Base-by-base conservation (phyloP, 2,888 invertebrate species). In the Tiliacea citrago region DNA sequence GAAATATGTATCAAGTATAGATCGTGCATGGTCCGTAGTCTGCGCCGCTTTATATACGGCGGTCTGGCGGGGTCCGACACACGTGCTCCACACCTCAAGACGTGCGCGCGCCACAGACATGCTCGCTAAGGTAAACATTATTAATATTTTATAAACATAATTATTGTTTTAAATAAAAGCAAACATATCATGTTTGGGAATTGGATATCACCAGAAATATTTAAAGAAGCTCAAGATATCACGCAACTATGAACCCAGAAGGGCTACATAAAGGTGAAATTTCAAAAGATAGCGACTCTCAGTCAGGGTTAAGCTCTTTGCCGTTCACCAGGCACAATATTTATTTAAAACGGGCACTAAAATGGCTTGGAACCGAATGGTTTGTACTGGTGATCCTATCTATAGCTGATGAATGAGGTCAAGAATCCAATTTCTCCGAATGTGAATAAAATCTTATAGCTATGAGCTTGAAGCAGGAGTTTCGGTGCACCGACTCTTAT, bases 61-160 rank as follows among this genome's bases (percentile, higher is more conserved):
- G 84, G 83, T 75, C 79, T 61, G 77, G 86, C 82, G 61, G 67
- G 63, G 47, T 51, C 35, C 51, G 69, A 7, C 94, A 95, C 95
- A 94, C 93, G 95, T 94, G 94, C 91, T 90, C 81, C 81, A 79
- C 76, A 78, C 70, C 84, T 65, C 86, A 85, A 86, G 83, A 88
- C 88, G 89, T 86, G 88, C 91, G 92, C 93, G 92, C 94, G 92
- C 94, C 87, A 90, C 92, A 91, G 90, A 88, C 92, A 96, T 96
- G 96, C 88, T 95, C 87, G 94, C 95, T 89, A 96, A 96, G 96
- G 96, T 96, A 94, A 85, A 73, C 53, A 42, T 77, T 55, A 29
- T 29, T 45, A 29, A 70, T 79, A 55, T 45, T 35, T 13, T 62
- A n/a, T n/a, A n/a, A n/a, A n/a, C n/a, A n/a, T n/a, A n/a, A n/a